Conservation (phyloP, 37 sponge, comb jelly and placozoan genomes). For the Oscarella lobularis region DNA sequence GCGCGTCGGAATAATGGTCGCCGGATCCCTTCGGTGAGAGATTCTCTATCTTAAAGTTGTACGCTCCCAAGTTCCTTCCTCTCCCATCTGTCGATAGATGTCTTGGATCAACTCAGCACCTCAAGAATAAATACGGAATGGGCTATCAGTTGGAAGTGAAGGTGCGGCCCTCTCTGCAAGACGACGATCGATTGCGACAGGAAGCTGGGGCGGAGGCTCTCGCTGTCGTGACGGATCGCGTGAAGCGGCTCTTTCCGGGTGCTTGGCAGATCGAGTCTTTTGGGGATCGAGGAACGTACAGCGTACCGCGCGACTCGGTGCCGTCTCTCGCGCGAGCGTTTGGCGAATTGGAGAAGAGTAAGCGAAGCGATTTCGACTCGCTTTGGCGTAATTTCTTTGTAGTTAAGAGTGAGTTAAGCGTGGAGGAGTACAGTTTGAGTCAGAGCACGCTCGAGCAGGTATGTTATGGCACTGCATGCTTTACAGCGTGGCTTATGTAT, state of each 20-base stretch:
- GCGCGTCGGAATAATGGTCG: constrained; percentile 10
- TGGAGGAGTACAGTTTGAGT: constrained; percentile 6
- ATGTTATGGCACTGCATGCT: not conserved
- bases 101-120: constrained; percentile 42
- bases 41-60: too few relatives aligned
- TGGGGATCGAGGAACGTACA: not conserved
- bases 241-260: not conserved
- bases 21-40: constrained; percentile 3
- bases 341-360: not conserved
- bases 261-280: not conserved
- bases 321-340: not conserved
- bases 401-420: not conserved
- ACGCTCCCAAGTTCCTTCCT: too few relatives aligned
- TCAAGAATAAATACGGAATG: constrained; percentile 61
- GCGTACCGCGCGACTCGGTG: not conserved
- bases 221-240: not conserved
- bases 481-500: too few relatives aligned
- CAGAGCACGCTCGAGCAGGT: constrained; percentile 6
- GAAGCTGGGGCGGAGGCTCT: not conserved
- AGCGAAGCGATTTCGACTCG: too few relatives aligned
- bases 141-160: constrained; percentile 66
- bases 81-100: too few relatives aligned
- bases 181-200: not conserved
- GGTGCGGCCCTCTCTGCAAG: not conserved
- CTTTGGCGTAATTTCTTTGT: not conserved